These are phyloP conservation scores for Nixonia krombeini DNA, from an alignment of 1,140 invertebrate genomes.

Conservation along the genomic window DNA sequence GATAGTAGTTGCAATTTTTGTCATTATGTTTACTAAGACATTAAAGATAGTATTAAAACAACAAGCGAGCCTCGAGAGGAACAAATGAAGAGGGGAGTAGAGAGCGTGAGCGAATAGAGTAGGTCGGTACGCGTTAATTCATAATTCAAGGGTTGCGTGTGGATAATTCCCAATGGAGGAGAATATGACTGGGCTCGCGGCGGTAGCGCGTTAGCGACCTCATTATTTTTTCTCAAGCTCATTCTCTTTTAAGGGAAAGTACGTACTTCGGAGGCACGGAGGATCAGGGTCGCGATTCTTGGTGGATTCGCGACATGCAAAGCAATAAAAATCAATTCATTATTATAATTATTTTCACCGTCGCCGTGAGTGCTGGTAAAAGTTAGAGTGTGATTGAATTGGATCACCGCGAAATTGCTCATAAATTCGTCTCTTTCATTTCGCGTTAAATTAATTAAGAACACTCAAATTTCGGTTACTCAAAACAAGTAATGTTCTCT, in stretches of 20 bases:
- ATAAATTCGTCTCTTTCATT: neutral
- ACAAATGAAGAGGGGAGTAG: conserved; percentile 4
- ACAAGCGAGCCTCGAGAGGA: neutral
- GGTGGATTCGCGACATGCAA: conserved; percentile 22
- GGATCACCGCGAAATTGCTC: neutral
- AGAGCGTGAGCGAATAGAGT: conserved; percentile 18
- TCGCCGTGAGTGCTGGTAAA: neutral
- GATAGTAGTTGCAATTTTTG: too few species aligned
- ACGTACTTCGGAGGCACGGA: neutral
- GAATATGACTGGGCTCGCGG: conserved; percentile 20
- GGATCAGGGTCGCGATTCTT: conserved; percentile 4
- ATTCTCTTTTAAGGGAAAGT: conserved; percentile 42
- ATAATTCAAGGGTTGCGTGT: conserved; percentile 66
- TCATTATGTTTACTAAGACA: too few species aligned
- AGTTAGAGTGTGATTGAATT: neutral
- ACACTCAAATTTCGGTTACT: too few species aligned
- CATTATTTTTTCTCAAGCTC: conserved; percentile 52
- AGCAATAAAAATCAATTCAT: conserved; percentile 61
- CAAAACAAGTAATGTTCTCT: too few species aligned
- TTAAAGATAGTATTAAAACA: too few species aligned
- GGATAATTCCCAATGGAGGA: conserved; percentile 51
- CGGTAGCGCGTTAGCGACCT: conserved; percentile 36
- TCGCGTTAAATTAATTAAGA: neutral
- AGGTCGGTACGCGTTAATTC: conserved; percentile 56
- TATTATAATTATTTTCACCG: conserved; percentile 41